Percentiles rank a stretch among this genome's conserved stretches.
Evolutionary conservation across 2,888 invertebrate genomes (phyloP).

Genomic region (Notodonta ziczac): DNA sequence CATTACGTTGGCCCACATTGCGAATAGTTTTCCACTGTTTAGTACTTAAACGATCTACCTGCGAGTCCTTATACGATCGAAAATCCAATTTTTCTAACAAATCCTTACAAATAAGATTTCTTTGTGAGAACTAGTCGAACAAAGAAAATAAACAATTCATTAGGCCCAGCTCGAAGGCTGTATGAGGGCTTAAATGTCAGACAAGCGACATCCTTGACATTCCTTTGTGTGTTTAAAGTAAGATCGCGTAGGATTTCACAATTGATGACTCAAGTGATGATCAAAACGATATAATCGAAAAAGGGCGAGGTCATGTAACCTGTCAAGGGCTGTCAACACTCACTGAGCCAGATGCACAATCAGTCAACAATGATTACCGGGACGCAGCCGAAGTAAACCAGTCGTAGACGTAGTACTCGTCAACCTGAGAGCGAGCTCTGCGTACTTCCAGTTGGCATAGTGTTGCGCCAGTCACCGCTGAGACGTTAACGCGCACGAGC

Average conservation of each 20-base stretch:
- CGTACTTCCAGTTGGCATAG: slow-evolving; percentile 31
- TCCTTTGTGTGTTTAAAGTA: slow-evolving; percentile 6
- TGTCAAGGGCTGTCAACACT: slow-evolving; percentile 29
- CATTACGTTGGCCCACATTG: slow-evolving; percentile 64
- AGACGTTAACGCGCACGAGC: slow-evolving; percentile 56
- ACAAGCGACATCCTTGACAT: slow-evolving; percentile 3
- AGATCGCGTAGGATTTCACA: slow-evolving; percentile 1
- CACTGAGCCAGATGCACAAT: slow-evolving; percentile 31
- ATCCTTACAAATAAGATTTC: slow-evolving; percentile 1
- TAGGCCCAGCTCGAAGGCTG: slow-evolving; percentile 1
- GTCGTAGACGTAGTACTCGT: slow-evolving; percentile 61
- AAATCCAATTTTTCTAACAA: background rate
- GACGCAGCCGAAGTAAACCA: slow-evolving; percentile 66
- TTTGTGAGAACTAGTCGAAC: background rate
- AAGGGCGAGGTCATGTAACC: slow-evolving; percentile 40
- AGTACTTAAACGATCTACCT: slow-evolving; percentile 39
- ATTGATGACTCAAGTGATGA: slow-evolving; percentile 22
- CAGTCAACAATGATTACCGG: slow-evolving; percentile 59
- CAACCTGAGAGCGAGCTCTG: slow-evolving; percentile 54
- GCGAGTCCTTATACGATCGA: slow-evolving; percentile 19
- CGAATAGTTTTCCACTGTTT: slow-evolving; percentile 49
- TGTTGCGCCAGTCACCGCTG: slow-evolving; percentile 67
- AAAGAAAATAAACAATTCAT: background rate
- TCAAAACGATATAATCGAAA: slow-evolving; percentile 34
- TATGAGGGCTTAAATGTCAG: slow-evolving; percentile 5